Base-by-base conservation (phyloP, 2,888 invertebrate genomes). In the Pedicia rivosa region DNA sequence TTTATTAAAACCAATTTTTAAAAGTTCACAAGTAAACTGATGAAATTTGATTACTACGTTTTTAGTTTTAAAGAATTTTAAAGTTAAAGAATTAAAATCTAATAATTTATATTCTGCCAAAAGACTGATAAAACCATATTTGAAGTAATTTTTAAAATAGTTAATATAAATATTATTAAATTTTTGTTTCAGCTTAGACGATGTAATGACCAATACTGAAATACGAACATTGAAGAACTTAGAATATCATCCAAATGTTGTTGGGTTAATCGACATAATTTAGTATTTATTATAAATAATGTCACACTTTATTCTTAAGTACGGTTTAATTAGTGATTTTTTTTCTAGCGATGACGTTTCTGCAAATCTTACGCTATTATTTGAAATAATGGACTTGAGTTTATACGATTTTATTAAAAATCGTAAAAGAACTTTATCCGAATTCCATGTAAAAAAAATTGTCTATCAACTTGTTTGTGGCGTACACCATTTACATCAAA, bases 371-470 rank as follows among this genome's bases (percentile, higher is more conserved):
- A 67, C 68, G 14, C 61, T 76, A 38, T 65, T 77, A 35, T 74
- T 74, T 50, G 74, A 77, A 50, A 53, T 77, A 34, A 75, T 76
- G 75, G 75, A 76, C 46, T 71, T 74, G 71, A 76, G 73, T 51
- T 61, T 77, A 44, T 73, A 73, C 52, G 76, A 76, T 48, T 59
- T 71, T 44, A 66, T 76, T 44, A 66, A 65, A 54, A 60, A 63
- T 48, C 58, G 64, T 49, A 65, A 59, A 48, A 58, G 62, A 44
- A 52, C 62, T 33, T 47, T 70, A 19, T 58, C 68, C 12, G 74
- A 74, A 49, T 48, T 51, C 6, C 59, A 62, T 47, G 68, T 70
- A 2, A 69, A 69, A 53, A 56, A 57, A 40, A 72, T 67, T 50
- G 58, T 74, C 48, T 72, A 67, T 52, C 75, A 77, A 50, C 55